Evolutionary conservation across 2,888 invertebrate species (phyloP), one percentile per base, ranked within the genome.

Genomic region (Eilema depressum): DNA sequence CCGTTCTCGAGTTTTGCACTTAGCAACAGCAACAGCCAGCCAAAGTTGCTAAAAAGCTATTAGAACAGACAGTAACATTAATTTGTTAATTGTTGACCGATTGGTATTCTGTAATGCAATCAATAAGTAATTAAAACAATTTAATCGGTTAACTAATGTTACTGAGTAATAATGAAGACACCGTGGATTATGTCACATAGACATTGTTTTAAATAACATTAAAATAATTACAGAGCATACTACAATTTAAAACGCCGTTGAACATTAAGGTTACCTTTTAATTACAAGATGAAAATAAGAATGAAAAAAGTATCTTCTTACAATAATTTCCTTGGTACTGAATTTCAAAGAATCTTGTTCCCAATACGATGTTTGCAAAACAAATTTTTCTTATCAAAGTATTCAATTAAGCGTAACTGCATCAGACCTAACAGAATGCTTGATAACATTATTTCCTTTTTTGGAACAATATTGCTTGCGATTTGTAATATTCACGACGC

Each of bases 341-440:
- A 80, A 12, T 65, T 77, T 8, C 80, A 75, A 28, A 63, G 53
- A 5, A 47, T 77, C 25, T 63, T 80, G 11, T 59, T 57, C 3
- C 80, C 80, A 14, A 30, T 80, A 20, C 73, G 76, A 26, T 23
- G 76, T 2, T 61, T 73, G 33, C 77, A 77, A 37, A 23, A 66
- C 4, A 28, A 74, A 26, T 61, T 63, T 63, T 69, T 63, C 23
- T 63, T 63, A n/a, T 69, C 63, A 5, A 69, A 69, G 26, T 69
- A 53, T 61, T 25, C 60, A 12, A 70, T 70, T 17, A 53, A 66
- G 28, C 8, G 37, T 12, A 70, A 70, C 33, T 70, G 61, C 10
- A 66, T 70, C 23, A 66, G 56, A 56, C 66, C 61, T 2, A 61
- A 66, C 37, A 23, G 20, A 41, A 5, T 56, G 12, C 11, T 11